Evolutionary conservation across 2,113 vertebrate species (phyloP), one percentile per base, ranked within the genome.

Genomic region (Phalacrocorax aristotelis): DNA sequence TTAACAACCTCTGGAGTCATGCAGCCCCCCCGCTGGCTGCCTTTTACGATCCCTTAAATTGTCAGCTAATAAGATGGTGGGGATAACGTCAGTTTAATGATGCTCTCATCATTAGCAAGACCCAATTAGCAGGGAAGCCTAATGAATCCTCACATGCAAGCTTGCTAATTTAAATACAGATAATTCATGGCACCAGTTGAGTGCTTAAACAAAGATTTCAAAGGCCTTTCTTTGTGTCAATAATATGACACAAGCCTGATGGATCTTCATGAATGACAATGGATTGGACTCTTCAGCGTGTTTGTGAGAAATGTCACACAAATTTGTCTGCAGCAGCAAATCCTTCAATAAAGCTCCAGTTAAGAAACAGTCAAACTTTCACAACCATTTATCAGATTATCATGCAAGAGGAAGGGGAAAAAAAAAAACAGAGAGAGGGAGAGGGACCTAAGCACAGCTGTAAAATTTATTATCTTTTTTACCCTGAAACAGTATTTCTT

Each of bases 1-100:
- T 95, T 89, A 97, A 48, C 54, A 87, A 48, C 95, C 90, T 65
- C 96, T 93, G 90, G 97, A 95, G 84, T 69, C 23, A 22, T 7
- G 68, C 80, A 86, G 85, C 81, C 72, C 96, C 64, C 84, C 93
- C 40, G 83, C 91, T 87, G 93, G 48, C 80, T 92, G 90, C 87
- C 65, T 80, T 95, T 97, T 91, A 93, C 1, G 11, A 84, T 69
- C 70, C 72, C 32, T 92, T 93, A 96, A 95, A 96, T 95, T 65
- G 84, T 83, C 94, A 88, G 71, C 89, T 94, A 96, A 96, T 89
- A 96, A 94, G 96, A 92, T 96, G 95, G 95, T 4, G 70, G 69
- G 83, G 80, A 88, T 80, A 46, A 61, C 8, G 5, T 84, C 0
- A 7, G 62, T 80, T 93, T 94, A 93, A 95, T 79, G 92, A 97